These are phyloP conservation scores for Popillia japonica DNA, from an alignment of 1,140 invertebrate species.

Conservation along the genomic window DNA sequence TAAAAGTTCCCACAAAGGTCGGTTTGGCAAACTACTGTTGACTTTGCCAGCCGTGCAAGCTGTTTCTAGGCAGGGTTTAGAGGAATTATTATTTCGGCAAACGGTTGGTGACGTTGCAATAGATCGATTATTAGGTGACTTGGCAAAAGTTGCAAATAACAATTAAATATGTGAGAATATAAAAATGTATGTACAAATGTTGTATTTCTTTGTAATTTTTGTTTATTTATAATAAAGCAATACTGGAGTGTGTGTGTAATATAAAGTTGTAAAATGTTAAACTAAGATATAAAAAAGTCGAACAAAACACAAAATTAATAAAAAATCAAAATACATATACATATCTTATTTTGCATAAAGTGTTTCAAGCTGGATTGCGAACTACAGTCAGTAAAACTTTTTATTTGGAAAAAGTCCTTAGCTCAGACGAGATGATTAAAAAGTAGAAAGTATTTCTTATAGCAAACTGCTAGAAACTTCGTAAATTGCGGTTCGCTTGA, in stretches of 20 bases:
- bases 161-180: neutral
- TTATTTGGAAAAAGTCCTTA: too few relatives aligned
- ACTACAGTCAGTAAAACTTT: too few relatives aligned
- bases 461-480: too few relatives aligned
- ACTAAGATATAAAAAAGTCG: neutral
- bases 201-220: conserved; percentile 18
- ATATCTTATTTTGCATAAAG: too few relatives aligned
- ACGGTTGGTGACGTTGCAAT: conserved; percentile 76
- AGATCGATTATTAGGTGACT: conserved; percentile 72
- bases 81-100: conserved; percentile 75
- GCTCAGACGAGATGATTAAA: too few relatives aligned
- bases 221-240: conserved; percentile 14
- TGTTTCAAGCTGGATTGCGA: too few relatives aligned
- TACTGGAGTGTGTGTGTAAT: neutral
- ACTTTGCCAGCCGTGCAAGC: conserved; percentile 70
- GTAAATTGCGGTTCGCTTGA: too few relatives aligned
- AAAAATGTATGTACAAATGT: conserved; percentile 11
- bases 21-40: conserved; percentile 75
- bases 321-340: neutral
- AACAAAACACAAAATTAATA: neutral
- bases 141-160: conserved; percentile 61
- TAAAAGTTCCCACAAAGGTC: conserved; percentile 62
- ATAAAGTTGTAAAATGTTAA: neutral
- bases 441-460: too few relatives aligned
- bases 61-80: conserved; percentile 65